Conservation (phyloP, 2,797 vertebrate genomes). For the Acanthurus leucopareius region DNA sequence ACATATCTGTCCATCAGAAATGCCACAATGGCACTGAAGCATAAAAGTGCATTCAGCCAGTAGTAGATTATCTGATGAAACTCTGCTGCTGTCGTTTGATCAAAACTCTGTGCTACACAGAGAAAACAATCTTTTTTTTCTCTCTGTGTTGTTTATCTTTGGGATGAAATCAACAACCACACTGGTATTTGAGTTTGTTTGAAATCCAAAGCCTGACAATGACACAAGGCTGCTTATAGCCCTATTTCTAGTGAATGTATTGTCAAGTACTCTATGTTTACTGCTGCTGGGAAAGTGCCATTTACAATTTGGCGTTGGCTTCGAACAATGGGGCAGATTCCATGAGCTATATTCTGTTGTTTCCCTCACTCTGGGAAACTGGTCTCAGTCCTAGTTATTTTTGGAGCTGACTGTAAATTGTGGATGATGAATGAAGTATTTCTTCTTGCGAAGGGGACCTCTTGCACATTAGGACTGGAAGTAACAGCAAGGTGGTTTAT, state of each 20-base stretch:
- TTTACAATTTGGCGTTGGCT: conserved; percentile 75
- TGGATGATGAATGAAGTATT: conserved; percentile 65
- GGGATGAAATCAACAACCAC: conserved; percentile 55
- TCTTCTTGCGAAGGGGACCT: conserved; percentile 58
- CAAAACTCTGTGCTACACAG: conserved; percentile 31
- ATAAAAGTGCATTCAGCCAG: conserved; percentile 46
- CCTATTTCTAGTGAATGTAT: conserved; percentile 74
- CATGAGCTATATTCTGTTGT: conserved; percentile 79
- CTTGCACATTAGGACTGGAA: conserved; percentile 35
- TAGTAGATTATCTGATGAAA: conserved; percentile 60
- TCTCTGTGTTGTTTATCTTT: conserved; percentile 60
- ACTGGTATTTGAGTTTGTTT: conserved; percentile 62
- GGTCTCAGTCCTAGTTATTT: conserved; percentile 72
- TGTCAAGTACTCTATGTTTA: conserved; percentile 79
- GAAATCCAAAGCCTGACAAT: conserved; percentile 73
- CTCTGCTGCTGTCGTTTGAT: conserved; percentile 25
- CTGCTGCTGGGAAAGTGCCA: conserved; percentile 78
- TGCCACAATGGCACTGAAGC: conserved; percentile 48
- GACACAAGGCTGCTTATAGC: conserved; percentile 66
- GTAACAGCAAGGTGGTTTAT: conserved; percentile 27
- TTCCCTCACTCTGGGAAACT: conserved; percentile 76
- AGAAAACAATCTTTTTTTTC: conserved; percentile 37
- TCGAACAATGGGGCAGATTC: conserved; percentile 83
- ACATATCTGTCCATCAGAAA: conserved; percentile 57
- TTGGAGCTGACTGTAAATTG: conserved; percentile 68